Evolutionary conservation across 2,797 vertebrate species (phyloP), one percentile per base, ranked within the genome.

Genomic region (Pitangus sulphuratus): DNA sequence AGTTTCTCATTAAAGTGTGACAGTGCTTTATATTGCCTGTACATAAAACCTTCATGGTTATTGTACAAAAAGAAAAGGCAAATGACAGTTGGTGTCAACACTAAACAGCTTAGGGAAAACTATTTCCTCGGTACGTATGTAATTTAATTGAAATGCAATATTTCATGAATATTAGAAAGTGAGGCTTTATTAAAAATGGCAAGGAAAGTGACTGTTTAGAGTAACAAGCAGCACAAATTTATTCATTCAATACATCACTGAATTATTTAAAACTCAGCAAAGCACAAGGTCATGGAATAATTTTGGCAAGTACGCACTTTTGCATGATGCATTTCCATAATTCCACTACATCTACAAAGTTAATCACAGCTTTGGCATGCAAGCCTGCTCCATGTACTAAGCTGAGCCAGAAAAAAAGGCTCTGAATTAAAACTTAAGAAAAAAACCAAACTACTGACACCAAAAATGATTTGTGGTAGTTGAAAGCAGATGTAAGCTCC

Each of bases 221-320:
- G 98, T 98, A 98, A 98, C 97, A 97, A 98, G 98, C 96, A 94
- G 96, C 97, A 97, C 97, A 98, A 98, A 98, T 98, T 98, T 98
- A 98, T 98, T 98, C 98, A 97, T 98, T 97, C 95, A 95, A 96
- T 97, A 97, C 96, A 97, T 98, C 98, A 93, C 97, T 98, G 98
- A 98, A 98, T 98, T 98, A 98, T 98, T 98, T 98, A 98, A 98
- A 98, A 97, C 96, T 98, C 95, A 95, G 96, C 93, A 97, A 97
- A 98, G 96, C 95, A 97, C 97, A 98, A 98, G 98, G 98, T 98
- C 98, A 98, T 91, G 87, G 97, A 98, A 98, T 98, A 98, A 98
- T 98, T 98, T 98, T 97, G 97, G 97, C 97, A 98, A 98, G 96
- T 95, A 95, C 56, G 60, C 95, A 97, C 96, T 97, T 98, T 97